Evolutionary conservation across 1,140 invertebrate species (phyloP).

Genomic region (Phenacoccus solenopsis): DNA sequence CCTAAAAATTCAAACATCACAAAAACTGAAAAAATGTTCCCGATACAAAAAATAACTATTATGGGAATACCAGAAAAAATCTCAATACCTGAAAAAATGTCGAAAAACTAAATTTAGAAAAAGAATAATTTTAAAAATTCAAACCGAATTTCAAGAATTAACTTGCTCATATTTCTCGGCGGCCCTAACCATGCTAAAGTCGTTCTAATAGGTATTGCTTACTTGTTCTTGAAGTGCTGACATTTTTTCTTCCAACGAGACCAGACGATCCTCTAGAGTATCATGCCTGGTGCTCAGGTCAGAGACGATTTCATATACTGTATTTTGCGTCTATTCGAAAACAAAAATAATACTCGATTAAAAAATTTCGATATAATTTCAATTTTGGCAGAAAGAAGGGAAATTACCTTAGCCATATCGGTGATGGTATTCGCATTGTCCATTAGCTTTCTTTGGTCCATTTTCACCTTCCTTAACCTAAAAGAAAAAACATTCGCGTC

Average conservation of each 20-base stretch:
- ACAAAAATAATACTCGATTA: conserved; percentile 27
- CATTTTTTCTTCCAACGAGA: conserved; percentile 76
- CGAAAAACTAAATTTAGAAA: too few species aligned
- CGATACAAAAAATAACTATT: too few species aligned
- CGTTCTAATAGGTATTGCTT: conserved; percentile 24
- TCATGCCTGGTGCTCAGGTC: conserved; percentile 89
- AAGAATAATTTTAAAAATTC: too few species aligned
- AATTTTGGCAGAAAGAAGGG: conserved; percentile 29
- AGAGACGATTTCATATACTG: conserved; percentile 90
- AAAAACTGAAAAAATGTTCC: too few species aligned
- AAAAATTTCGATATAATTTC: too few species aligned
- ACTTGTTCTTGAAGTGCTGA: conserved; percentile 52
- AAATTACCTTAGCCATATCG: conserved; percentile 99
- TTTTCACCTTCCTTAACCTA: conserved; percentile 96
- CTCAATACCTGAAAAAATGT: too few species aligned
- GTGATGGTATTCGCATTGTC: conserved; percentile 98
- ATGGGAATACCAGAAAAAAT: too few species aligned
- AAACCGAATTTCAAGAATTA: too few species aligned
- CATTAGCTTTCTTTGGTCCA: conserved; percentile 98
- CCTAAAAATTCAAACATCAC: too few species aligned
- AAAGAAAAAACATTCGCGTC: too few species aligned
- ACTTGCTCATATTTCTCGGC: too few species aligned
- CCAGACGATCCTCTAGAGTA: conserved; percentile 72
- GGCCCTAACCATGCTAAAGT: too few species aligned
- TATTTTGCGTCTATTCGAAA: conserved; percentile 92